Conservation (phyloP, 2,797 vertebrate species). For the Phaenicophaeus curvirostris region DNA sequence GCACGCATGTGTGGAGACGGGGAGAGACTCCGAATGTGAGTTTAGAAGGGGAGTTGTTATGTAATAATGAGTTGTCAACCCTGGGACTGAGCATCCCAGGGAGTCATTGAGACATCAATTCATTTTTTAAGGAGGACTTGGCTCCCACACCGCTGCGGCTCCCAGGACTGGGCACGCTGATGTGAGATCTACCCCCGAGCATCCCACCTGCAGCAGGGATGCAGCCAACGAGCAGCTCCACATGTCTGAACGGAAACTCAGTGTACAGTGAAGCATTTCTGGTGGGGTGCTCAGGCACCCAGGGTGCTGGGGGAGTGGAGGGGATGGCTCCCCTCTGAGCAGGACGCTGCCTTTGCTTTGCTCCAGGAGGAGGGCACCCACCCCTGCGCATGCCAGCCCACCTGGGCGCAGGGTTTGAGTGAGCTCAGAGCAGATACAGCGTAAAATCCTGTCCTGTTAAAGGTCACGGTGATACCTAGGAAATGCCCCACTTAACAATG, state of each 20-base stretch:
- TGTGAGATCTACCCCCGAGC: fast-evolving
- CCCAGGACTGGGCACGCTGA: neutral
- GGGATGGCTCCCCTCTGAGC: fast-evolving
- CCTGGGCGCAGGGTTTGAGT: fast-evolving
- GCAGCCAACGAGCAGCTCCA: fast-evolving
- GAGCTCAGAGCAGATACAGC: neutral
- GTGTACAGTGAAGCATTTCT: fast-evolving
- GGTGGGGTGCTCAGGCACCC: fast-evolving
- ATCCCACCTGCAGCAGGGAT: fast-evolving
- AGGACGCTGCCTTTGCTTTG: neutral
- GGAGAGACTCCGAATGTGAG: fast-evolving
- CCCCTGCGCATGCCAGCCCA: fast-evolving
- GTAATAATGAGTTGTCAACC: fast-evolving
- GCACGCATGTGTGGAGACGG: neutral
- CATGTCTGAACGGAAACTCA: fast-evolving
- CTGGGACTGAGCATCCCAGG: fast-evolving
- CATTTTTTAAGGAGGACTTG: fast-evolving
- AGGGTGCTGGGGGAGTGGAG: neutral
- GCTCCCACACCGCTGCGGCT: fast-evolving
- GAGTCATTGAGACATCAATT: fast-evolving
- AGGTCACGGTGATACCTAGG: neutral
- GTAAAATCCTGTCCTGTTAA: neutral
- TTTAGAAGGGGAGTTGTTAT: neutral
- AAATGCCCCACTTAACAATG: neutral
- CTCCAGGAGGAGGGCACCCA: too few relatives aligned